Evolutionary conservation across 2,797 vertebrate genomes (phyloP).

Genomic region (Sebastes umbrosus): DNA sequence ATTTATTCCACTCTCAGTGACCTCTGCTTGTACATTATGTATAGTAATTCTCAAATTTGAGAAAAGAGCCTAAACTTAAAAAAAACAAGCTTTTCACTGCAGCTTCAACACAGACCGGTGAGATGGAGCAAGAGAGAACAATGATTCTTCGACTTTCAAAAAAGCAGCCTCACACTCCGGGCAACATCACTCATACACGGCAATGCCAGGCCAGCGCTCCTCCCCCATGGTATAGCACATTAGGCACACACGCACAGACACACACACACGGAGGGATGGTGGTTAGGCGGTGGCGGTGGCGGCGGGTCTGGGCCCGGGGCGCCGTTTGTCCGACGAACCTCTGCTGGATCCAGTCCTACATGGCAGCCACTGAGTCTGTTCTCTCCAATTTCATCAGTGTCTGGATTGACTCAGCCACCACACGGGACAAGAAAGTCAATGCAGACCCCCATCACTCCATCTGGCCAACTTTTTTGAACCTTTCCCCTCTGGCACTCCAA

Average conservation of each 20-base stretch:
- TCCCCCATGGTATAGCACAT: not conserved
- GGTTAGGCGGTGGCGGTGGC: not conserved
- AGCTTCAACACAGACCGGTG: not conserved
- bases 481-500: not conserved
- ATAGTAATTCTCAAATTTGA: not conserved
- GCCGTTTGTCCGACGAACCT: constrained; percentile 17
- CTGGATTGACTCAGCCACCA: not conserved
- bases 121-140: not conserved
- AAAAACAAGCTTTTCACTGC: not conserved
- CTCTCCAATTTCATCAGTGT: not conserved
- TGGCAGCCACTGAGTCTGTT: not conserved
- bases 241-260: not conserved
- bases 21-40: not conserved
- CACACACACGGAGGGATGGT: not conserved
- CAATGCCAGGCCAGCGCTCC: not conserved
- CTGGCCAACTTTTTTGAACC: not conserved
- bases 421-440: not conserved
- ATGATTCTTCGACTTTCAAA: constrained; percentile 4
- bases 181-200: not conserved
- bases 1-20: not conserved
- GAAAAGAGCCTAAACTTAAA: not conserved
- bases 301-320: not conserved
- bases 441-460: not conserved
- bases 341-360: not conserved
- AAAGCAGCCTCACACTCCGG: not conserved